Conservation (phyloP, 2,888 invertebrate species). For the Noctua janthe region DNA sequence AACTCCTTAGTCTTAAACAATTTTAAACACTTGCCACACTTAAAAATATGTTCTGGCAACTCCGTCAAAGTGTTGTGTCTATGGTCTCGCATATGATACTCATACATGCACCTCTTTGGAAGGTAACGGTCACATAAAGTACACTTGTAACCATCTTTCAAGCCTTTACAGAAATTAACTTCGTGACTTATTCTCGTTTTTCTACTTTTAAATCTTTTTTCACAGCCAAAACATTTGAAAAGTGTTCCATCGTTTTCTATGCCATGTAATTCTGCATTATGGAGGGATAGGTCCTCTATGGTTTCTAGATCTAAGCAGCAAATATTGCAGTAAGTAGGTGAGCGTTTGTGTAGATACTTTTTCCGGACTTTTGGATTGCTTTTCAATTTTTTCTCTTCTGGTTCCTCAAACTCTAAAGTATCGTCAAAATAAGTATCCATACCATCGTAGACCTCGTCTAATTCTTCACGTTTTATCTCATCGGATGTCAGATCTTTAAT, state of each 20-base stretch:
- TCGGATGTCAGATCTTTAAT: slow-evolving; percentile 41
- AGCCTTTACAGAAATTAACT: slow-evolving; percentile 78
- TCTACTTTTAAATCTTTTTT: slow-evolving; percentile 78
- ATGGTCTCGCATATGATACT: slow-evolving; percentile 81
- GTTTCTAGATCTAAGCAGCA: slow-evolving; percentile 78
- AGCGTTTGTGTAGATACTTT: slow-evolving; percentile 70
- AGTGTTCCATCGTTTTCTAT: slow-evolving; percentile 74
- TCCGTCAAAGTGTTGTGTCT: slow-evolving; percentile 73
- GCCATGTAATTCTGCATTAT: slow-evolving; percentile 79
- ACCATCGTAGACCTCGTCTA: slow-evolving; percentile 43
- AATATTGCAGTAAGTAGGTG: slow-evolving; percentile 79
- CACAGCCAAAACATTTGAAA: slow-evolving; percentile 85
- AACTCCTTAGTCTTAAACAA: slow-evolving; percentile 76
- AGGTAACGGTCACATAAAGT: slow-evolving; percentile 77
- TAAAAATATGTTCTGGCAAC: slow-evolving; percentile 78
- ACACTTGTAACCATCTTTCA: slow-evolving; percentile 84
- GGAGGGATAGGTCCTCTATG: slow-evolving; percentile 69
- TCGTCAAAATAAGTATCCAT: slow-evolving; percentile 50
- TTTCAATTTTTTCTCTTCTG: slow-evolving; percentile 40
- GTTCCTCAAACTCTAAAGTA: slow-evolving; percentile 33
- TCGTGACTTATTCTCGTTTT: slow-evolving; percentile 81
- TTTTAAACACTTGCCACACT: slow-evolving; percentile 79
- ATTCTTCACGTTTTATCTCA: slow-evolving; percentile 51
- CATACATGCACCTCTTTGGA: slow-evolving; percentile 78
- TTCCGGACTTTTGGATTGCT: slow-evolving; percentile 64